phyloP scores from a whole-genome alignment of 2,113 vertebrate genomes.

The Rhinopomastus cyanomelas region DNA sequence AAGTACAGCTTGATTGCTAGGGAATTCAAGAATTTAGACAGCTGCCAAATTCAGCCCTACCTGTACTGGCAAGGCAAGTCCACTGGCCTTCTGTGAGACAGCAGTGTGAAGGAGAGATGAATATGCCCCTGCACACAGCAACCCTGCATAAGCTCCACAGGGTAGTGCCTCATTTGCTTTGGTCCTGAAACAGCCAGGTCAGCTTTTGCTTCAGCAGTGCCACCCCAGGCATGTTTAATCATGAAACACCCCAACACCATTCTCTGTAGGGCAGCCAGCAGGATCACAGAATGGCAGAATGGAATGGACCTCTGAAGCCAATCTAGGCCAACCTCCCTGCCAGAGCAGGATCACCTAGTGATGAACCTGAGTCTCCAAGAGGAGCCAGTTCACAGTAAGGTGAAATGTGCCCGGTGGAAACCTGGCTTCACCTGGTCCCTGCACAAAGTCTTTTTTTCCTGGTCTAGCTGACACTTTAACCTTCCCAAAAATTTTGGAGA shows the following conservation, averaged over 20 bases:
- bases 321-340: too few relatives aligned
- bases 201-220: not conserved
- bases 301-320: too few relatives aligned
- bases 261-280: not conserved
- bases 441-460: not conserved
- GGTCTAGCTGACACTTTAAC: not conserved
- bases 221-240: not conserved
- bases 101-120: fast-evolving
- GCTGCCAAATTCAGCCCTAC: not conserved
- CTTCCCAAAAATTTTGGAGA: not conserved
- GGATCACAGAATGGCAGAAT: not conserved
- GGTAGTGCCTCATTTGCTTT: not conserved
- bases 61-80: not conserved
- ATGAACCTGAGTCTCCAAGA: fast-evolving
- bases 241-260: fast-evolving
- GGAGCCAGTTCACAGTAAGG: not conserved
- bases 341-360: too few relatives aligned
- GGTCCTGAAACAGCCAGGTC: fast-evolving
- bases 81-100: not conserved
- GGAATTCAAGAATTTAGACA: fast-evolving
- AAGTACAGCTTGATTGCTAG: not conserved
- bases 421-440: not conserved
- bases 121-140: not conserved
- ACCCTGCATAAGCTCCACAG: not conserved
- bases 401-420: fast-evolving